A percentile compares a stretch with the other conserved stretches of the same genome.
These are phyloP conservation scores for Drosophila fuyamai DNA, from an alignment of 1,140 invertebrate species.

Conservation along the genomic window DNA sequence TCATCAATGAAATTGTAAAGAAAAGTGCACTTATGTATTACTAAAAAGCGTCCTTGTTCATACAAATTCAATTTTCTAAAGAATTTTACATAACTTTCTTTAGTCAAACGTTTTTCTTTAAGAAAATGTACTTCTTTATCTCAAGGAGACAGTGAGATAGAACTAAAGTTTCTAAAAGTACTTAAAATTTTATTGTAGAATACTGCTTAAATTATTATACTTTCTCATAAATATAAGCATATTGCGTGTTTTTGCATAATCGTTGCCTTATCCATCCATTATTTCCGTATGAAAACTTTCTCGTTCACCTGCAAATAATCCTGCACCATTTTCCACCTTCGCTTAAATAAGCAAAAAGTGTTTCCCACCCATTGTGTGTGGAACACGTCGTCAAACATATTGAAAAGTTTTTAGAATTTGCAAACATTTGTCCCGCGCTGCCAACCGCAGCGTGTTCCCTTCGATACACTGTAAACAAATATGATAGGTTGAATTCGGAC, in stretches of 20 bases:
- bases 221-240: neutral
- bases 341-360: constrained; percentile 40
- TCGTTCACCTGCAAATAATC: constrained; percentile 13
- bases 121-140: neutral
- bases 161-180: neutral
- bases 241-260: constrained; percentile 20
- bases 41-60: neutral
- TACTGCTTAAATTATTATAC: neutral
- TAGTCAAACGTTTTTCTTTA: neutral
- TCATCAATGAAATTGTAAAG: too few relatives aligned
- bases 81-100: too few relatives aligned
- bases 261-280: constrained; percentile 13
- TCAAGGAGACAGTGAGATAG: neutral
- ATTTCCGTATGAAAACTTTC: constrained; percentile 31
- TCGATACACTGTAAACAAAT: neutral
- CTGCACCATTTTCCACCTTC: constrained; percentile 27
- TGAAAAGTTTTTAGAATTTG: constrained; percentile 81
- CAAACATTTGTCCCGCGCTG: constrained; percentile 73
- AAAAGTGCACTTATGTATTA: neutral
- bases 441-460: constrained; percentile 56
- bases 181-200: neutral
- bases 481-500: too few relatives aligned
- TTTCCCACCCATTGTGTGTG: constrained; percentile 51
- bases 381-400: constrained; percentile 69
- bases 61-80: too few relatives aligned